Percentiles rank a stretch among this genome's conserved stretches.
Conservation (phyloP, 2,797 vertebrate genomes). For the Sphaeramia orbicularis region DNA sequence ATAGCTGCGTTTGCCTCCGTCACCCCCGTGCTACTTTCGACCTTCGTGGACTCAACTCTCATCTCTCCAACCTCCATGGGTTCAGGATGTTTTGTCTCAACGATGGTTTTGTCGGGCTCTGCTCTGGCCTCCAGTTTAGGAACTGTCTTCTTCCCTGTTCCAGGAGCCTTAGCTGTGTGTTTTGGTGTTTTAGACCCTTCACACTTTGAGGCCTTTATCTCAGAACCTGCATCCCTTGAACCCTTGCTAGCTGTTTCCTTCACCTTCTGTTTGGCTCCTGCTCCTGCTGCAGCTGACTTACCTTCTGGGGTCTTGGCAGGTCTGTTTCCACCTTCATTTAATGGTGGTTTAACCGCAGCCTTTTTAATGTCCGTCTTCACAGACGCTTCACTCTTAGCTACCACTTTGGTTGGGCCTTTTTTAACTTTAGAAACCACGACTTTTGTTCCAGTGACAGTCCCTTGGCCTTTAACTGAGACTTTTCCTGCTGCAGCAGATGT, state of each 20-base stretch:
- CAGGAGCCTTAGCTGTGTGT: not conserved
- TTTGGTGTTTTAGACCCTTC: slow-evolving; percentile 1
- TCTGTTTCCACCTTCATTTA: not conserved
- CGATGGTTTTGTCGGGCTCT: not conserved
- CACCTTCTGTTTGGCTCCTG: not conserved
- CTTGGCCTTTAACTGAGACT: not conserved
- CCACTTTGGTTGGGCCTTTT: not conserved
- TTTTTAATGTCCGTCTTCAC: slow-evolving; percentile 17
- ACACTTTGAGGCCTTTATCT: not conserved
- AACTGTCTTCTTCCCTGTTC: not conserved
- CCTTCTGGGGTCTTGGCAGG: not conserved
- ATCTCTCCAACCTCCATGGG: not conserved
- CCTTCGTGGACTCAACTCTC: slow-evolving; percentile 4
- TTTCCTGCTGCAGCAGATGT: too few species aligned
- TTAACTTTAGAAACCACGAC: slow-evolving; percentile 40
- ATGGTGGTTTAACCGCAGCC: too few species aligned
- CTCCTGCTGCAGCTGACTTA: not conserved
- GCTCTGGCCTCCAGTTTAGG: not conserved
- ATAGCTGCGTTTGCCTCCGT: not conserved
- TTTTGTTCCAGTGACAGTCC: slow-evolving; percentile 13
- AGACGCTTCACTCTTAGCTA: too few species aligned
- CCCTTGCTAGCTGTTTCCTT: too few species aligned
- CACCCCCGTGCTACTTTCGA: too few species aligned
- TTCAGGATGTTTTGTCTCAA: not conserved
- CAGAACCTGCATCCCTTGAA: not conserved